A percentile compares a stretch with the other conserved stretches of the same genome.
These are phyloP conservation scores for Tringa solitaria DNA, from an alignment of 2,113 vertebrate genomes.

Conservation along the genomic window DNA sequence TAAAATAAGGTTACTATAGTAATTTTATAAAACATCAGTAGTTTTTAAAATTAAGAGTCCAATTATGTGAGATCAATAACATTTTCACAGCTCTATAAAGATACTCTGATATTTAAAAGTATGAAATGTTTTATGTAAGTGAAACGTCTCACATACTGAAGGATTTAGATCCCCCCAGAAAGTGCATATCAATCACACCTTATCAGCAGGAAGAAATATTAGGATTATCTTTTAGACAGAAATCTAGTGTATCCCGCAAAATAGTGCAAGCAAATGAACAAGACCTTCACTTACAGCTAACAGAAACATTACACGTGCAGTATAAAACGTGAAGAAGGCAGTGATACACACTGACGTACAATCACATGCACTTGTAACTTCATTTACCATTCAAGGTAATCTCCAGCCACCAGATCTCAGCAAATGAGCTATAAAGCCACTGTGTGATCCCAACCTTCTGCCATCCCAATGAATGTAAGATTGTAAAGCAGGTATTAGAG, in stretches of 20 bases:
- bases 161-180: background rate
- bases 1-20: background rate
- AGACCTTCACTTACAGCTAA: background rate
- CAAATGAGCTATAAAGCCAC: background rate
- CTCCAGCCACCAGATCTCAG: background rate
- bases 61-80: background rate
- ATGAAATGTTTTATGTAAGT: background rate
- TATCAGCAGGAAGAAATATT: background rate
- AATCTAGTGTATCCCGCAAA: background rate
- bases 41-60: background rate
- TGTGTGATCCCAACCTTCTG: background rate
- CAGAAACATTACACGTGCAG: rapidly evolving
- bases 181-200: background rate
- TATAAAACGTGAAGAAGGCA: background rate
- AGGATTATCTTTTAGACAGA: background rate
- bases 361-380: background rate
- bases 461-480: background rate
- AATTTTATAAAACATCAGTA: background rate
- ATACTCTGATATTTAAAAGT: background rate
- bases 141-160: background rate
- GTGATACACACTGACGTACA: background rate
- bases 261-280: background rate
- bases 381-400: background rate
- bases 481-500: background rate
- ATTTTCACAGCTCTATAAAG: background rate